Base-by-base conservation (phyloP, 1,140 invertebrate species). In the Spodoptera litura region DNA sequence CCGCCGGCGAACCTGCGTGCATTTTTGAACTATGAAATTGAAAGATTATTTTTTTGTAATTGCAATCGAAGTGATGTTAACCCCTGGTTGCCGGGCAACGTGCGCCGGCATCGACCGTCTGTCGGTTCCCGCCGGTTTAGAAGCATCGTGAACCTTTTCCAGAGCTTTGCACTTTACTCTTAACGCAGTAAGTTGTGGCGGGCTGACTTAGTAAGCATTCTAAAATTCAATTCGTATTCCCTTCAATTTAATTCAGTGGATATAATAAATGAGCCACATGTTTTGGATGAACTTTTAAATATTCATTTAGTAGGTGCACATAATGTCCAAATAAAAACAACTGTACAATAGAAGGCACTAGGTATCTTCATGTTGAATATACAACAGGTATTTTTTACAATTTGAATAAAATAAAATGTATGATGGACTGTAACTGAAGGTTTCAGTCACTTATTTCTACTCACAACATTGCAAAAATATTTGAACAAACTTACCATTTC, bases 401-500 rank as follows among this genome's bases (percentile, higher is more conserved):
- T 5, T 31, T 31, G 31, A 31, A 31, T 31, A 31, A 4, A 31
- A 31, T 31, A 31, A 31, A 31, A 31, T n/a, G n/a, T n/a, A n/a
- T 31, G 2, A 4, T 31, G 2, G 38, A 38, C 38, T 38, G 38
- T 38, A 38, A 38, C 38, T 38, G 38, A 38, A 38, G 38, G 38
- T 8, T 44, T 44, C 38, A 44, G 38, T 10, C 38, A 9, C 38
- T 44, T 38, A 8, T 38, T 44, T 44, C 4, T 6, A 44, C 38
- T 9, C 5, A 44, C 38, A 44, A 44, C 52, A 55, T 8, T 3
- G 31, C 2, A 59, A 31, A 13, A 31, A 27, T 2, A 13, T 31
- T 61, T 1, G 11, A 59, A 59, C 64, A 11, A 76, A 91, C 94
- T 92, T 89, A 95, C 94, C 93, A 92, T 94, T 88, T 94, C 94